Evolutionary conservation across 2,888 invertebrate genomes (phyloP).

Genomic region (Drosophila setosimentum): DNA sequence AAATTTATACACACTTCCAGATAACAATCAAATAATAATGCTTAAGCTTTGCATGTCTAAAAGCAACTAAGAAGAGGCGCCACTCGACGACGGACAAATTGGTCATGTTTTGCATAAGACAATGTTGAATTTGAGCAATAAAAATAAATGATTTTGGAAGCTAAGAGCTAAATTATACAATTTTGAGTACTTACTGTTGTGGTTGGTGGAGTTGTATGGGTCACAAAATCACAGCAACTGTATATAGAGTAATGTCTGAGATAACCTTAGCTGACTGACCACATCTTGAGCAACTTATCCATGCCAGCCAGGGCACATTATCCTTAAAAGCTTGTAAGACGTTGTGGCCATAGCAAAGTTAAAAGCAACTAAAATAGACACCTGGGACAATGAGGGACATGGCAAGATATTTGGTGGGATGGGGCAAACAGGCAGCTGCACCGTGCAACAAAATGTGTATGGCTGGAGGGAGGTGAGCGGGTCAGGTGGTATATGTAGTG

Average conservation of each 20-base stretch:
- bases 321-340: conserved; percentile 73
- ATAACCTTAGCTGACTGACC: conserved; percentile 19
- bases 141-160: neutral
- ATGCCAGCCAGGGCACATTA: conserved; percentile 42
- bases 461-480: neutral
- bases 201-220: neutral
- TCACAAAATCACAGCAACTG: conserved; percentile 35
- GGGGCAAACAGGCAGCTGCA: conserved; percentile 22
- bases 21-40: no score
- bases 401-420: neutral
- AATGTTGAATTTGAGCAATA: neutral
- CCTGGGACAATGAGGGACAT: conserved; percentile 64
- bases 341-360: conserved; percentile 68
- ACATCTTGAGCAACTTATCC: conserved; percentile 21
- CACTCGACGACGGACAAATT: neutral
- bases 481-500: conserved; percentile 22
- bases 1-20: no score
- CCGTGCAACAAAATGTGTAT: neutral
- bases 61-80: no score
- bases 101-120: neutral
- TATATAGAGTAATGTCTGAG: neutral
- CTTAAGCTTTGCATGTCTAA: no score
- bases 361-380: conserved; percentile 80
- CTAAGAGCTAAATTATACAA: neutral
- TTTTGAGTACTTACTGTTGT: neutral